Conservation (phyloP, 1,140 invertebrate species). For the Drosophila fuyamai region DNA sequence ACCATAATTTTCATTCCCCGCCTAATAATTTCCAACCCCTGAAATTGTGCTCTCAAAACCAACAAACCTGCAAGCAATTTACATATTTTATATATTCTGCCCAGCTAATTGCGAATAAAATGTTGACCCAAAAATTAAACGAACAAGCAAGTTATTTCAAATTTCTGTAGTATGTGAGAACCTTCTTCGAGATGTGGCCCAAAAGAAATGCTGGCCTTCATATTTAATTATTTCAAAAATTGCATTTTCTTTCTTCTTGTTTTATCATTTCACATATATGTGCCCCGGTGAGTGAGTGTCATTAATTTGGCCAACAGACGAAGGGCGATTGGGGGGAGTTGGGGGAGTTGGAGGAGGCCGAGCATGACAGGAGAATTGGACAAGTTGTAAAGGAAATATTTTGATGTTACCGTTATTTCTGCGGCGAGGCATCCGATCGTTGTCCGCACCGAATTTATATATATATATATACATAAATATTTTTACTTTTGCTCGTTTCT, state of each 20-base stretch:
- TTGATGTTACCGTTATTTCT: constrained; percentile 77
- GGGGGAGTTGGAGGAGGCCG: constrained; percentile 34
- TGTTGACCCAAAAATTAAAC: constrained; percentile 50
- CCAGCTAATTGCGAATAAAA: constrained; percentile 65
- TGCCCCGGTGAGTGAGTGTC: constrained; percentile 55
- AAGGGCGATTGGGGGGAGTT: constrained; percentile 9
- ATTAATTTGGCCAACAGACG: constrained; percentile 67
- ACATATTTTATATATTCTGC: constrained; percentile 52
- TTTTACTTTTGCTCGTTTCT: constrained; percentile 34
- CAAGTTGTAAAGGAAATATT: constrained; percentile 75
- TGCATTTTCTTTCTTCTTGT: constrained; percentile 66
- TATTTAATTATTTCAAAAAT: constrained; percentile 79
- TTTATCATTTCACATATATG: constrained; percentile 41
- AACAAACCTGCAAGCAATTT: constrained; percentile 42
- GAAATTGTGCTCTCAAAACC: constrained; percentile 3
- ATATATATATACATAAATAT: constrained; percentile 48
- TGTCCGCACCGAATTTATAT: constrained; percentile 66
- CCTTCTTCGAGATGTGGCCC: constrained; percentile 27
- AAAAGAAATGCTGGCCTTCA: constrained; percentile 57
- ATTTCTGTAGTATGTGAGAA: constrained; percentile 42
- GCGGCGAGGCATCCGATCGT: constrained; percentile 38
- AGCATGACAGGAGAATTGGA: constrained; percentile 67
- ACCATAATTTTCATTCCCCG: constrained; percentile 7
- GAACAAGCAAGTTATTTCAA: constrained; percentile 42
- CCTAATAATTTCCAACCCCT: constrained; percentile 5